Evolutionary conservation across 53 echinoderm and acorn worm genomes (phyloP).

Genomic region (Paracentrotus lividus): DNA sequence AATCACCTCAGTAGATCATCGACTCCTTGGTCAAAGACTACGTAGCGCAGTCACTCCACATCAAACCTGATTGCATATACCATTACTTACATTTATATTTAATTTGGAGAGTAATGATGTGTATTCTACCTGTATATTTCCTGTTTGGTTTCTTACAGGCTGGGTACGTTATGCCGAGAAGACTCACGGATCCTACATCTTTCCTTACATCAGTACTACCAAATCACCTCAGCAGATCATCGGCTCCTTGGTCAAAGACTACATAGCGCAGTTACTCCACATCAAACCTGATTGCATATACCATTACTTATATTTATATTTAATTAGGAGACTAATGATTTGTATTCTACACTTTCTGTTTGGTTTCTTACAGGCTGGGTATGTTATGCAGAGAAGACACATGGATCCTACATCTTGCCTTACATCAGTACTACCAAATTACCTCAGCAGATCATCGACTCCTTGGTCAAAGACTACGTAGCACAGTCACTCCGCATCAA

Average conservation of each 20-base stretch:
- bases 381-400: constrained; percentile 99
- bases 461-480: constrained; percentile 91
- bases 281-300: constrained; percentile 82
- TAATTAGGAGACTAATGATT: no score
- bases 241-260: constrained; percentile 94
- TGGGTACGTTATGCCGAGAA: constrained; percentile 99
- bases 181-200: constrained; percentile 94
- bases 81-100: no score
- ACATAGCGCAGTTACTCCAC: constrained; percentile 75
- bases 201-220: constrained; percentile 96
- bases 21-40: no score
- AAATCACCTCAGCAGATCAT: constrained; percentile 98
- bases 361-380: constrained; percentile 83
- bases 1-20: no score
- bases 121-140: no score
- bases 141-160: constrained; percentile 62
- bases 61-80: no score
- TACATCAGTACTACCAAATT: constrained; percentile 97
- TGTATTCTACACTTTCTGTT: no score
- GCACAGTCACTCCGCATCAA: constrained; percentile 69
- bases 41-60: no score
- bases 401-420: constrained; percentile 93
- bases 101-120: no score
- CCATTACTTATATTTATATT: no score
- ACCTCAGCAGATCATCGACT: constrained; percentile 96